Evolutionary conservation across 2,888 invertebrate genomes (phyloP).

Genomic region (Stenurella melanura): DNA sequence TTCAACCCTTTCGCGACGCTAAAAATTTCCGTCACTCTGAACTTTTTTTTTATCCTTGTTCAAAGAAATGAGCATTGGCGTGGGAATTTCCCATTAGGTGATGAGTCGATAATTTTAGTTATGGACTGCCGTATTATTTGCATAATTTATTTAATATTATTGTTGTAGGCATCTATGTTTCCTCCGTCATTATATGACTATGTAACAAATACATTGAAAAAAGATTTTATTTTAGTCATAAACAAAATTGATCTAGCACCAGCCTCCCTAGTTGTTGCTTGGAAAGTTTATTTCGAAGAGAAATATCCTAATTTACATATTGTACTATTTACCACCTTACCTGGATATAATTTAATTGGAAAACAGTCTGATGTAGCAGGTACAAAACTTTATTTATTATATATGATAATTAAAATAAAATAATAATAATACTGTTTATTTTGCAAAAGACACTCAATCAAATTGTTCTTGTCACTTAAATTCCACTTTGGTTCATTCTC

Average conservation of each 20-base stretch:
- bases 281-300: conserved; percentile 86
- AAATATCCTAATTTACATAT: conserved; percentile 85
- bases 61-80: too few relatives aligned
- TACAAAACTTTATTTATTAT: conserved; percentile 55
- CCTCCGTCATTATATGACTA: conserved; percentile 91
- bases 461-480: too few relatives aligned
- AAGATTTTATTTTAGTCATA: conserved; percentile 89
- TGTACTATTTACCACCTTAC: conserved; percentile 89
- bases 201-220: conserved; percentile 83
- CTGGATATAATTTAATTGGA: conserved; percentile 81
- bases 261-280: conserved; percentile 86
- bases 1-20: too few relatives aligned
- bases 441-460: too few relatives aligned
- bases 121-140: too few relatives aligned
- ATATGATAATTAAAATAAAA: too few relatives aligned
- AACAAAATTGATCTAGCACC: conserved; percentile 96
- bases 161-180: conserved; percentile 86
- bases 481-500: too few relatives aligned
- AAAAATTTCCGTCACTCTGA: too few relatives aligned
- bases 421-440: too few relatives aligned
- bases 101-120: too few relatives aligned
- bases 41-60: too few relatives aligned
- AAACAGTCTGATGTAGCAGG: conserved; percentile 77
- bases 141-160: neutral
- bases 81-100: too few relatives aligned